A percentile compares a stretch with the other conserved stretches of the same genome.
phyloP scores from a whole-genome alignment of 2,797 vertebrate genomes.

The Catharus ustulatus region DNA sequence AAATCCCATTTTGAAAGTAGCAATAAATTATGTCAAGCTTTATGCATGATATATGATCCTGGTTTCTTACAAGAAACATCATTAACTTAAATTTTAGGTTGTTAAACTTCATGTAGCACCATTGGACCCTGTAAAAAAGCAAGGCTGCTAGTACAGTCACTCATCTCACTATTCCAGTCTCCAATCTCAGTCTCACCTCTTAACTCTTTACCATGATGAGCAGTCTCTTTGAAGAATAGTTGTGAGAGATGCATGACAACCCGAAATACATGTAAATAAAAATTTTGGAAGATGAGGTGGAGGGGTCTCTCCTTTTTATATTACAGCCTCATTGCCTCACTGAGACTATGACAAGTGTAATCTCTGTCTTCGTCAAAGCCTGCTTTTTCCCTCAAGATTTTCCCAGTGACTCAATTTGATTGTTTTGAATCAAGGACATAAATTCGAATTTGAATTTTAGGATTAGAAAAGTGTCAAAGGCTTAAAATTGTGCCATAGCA shows the following conservation, averaged over 20 bases:
- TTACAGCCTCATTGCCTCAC: not conserved
- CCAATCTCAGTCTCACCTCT: not conserved
- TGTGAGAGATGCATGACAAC: not conserved
- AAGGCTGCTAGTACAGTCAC: not conserved
- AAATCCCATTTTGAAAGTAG: slow-evolving; percentile 11
- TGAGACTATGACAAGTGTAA: not conserved
- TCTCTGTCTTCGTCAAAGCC: not conserved
- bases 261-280: not conserved
- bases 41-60: not conserved
- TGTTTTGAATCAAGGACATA: not conserved
- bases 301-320: not conserved
- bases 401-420: not conserved
- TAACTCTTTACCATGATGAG: not conserved
- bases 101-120: slow-evolving; percentile 5
- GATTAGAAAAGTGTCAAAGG: not conserved
- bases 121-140: not conserved
- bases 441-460: not conserved
- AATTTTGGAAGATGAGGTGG: not conserved
- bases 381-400: not conserved
- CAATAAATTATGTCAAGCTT: not conserved
- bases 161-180: not conserved
- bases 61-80: not conserved
- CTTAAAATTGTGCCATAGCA: not conserved
- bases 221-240: not conserved
- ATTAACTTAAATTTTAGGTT: slow-evolving; percentile 33